Percentiles rank a stretch among this genome's conserved stretches.
phyloP scores from a whole-genome alignment of 2,113 vertebrate species.

The Engraulis encrasicolus region DNA sequence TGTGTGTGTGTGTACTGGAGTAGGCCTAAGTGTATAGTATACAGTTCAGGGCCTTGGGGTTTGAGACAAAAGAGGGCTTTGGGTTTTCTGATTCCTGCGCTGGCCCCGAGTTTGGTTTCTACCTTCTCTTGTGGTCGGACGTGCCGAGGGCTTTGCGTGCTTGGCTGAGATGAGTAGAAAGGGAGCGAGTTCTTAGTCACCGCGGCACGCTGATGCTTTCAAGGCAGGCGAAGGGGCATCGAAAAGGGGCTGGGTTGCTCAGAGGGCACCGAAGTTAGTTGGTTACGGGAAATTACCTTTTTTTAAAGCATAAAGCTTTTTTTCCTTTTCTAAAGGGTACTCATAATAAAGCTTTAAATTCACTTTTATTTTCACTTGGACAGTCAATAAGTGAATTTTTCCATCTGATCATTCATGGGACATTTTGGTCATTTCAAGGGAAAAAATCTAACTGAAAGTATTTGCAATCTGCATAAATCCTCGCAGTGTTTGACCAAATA shows the following conservation, averaged over 20 bases:
- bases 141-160: neutral
- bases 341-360: neutral
- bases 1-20: neutral
- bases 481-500: no score
- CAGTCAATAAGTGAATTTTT: neutral
- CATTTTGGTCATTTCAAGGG: no score
- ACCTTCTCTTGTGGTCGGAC: constrained; percentile 6
- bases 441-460: no score
- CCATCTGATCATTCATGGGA: no score
- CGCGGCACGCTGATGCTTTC: neutral
- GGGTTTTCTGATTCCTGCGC: neutral
- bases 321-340: neutral
- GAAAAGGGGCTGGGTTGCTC: neutral
- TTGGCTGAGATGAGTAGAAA: constrained; percentile 3
- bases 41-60: neutral
- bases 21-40: no score
- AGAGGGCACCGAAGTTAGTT: neutral
- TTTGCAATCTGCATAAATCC: no score
- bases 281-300: neutral
- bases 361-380: neutral
- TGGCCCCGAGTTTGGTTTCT: neutral
- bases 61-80: neutral
- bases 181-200: neutral
- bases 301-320: neutral
- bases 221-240: neutral